These are phyloP conservation scores for Caiman crocodilus DNA, from an alignment of 2,797 vertebrate species.

Conservation along the genomic window DNA sequence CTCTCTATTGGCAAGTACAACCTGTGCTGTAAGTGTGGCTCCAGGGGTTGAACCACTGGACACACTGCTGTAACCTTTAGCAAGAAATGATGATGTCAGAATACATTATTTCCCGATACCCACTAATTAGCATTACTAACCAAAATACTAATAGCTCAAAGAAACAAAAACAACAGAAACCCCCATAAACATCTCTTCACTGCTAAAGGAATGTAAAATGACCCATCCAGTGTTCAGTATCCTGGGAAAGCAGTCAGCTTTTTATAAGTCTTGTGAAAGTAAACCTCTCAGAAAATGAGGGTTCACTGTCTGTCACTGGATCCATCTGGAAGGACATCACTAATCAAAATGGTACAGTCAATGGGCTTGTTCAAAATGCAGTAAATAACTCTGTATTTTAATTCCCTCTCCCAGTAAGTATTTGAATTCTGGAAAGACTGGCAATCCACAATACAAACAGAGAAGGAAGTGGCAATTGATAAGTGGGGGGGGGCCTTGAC, in stretches of 20 bases:
- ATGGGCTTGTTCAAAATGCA: not conserved
- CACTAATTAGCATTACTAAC: not conserved
- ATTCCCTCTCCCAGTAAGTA: not conserved
- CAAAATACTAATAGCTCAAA: not conserved
- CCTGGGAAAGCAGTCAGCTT: not conserved
- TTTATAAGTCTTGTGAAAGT: not conserved
- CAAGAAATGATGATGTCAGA: not conserved
- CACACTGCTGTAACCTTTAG: too few relatives aligned
- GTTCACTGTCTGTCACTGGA: not conserved
- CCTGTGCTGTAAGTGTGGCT: not conserved
- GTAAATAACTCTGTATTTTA: not conserved
- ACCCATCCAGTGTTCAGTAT: not conserved
- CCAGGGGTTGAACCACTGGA: not conserved
- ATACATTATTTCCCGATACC: not conserved
- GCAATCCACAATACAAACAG: not conserved
- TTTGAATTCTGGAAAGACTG: not conserved
- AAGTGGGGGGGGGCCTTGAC: rapidly evolving
- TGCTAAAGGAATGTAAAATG: too few relatives aligned
- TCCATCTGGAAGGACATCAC: not conserved
- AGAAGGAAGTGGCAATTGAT: rapidly evolving
- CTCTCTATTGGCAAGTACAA: not conserved
- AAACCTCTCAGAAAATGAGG: not conserved
- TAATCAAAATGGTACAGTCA: not conserved
- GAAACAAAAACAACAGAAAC: not conserved
- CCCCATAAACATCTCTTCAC: not conserved